phyloP scores from a whole-genome alignment of 2,888 invertebrate genomes.

The Embidobia sp. region DNA sequence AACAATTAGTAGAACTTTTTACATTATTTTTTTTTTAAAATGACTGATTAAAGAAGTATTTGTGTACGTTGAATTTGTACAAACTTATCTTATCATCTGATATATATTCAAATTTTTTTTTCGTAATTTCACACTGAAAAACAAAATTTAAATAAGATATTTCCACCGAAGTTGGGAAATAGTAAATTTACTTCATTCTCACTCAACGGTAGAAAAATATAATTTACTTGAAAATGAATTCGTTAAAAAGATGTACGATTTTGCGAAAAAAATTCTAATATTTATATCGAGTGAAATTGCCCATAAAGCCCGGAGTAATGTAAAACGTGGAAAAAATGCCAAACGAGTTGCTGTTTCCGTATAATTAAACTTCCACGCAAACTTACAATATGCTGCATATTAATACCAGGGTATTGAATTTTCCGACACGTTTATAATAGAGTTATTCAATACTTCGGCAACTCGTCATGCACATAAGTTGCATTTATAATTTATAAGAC shows the following conservation, averaged over 20 bases:
- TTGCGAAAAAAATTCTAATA: not conserved
- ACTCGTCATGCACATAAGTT: constrained; percentile 21
- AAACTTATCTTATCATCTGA: too few relatives aligned
- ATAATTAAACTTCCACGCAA: constrained; percentile 28
- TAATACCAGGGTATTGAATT: constrained; percentile 30
- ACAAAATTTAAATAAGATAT: too few relatives aligned
- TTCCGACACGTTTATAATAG: constrained; percentile 25
- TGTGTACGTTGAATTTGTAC: too few relatives aligned
- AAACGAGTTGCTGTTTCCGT: constrained; percentile 2
- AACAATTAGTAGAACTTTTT: too few relatives aligned
- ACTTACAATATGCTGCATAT: constrained; percentile 34
- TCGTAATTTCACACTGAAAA: too few relatives aligned
- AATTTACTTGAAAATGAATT: too few relatives aligned
- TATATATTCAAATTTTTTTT: too few relatives aligned
- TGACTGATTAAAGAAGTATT: too few relatives aligned
- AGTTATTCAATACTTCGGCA: constrained; percentile 26
- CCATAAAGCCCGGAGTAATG: not conserved
- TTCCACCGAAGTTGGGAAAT: too few relatives aligned
- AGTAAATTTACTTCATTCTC: too few relatives aligned
- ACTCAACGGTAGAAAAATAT: too few relatives aligned
- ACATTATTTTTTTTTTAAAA: too few relatives aligned
- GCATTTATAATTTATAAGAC: constrained; percentile 7
- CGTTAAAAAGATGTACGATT: constrained; percentile 6
- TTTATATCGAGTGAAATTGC: not conserved
- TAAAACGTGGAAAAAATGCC: constrained; percentile 20